Evolutionary conservation across 2,113 vertebrate species (phyloP).

Genomic region (Alouatta palliata): DNA sequence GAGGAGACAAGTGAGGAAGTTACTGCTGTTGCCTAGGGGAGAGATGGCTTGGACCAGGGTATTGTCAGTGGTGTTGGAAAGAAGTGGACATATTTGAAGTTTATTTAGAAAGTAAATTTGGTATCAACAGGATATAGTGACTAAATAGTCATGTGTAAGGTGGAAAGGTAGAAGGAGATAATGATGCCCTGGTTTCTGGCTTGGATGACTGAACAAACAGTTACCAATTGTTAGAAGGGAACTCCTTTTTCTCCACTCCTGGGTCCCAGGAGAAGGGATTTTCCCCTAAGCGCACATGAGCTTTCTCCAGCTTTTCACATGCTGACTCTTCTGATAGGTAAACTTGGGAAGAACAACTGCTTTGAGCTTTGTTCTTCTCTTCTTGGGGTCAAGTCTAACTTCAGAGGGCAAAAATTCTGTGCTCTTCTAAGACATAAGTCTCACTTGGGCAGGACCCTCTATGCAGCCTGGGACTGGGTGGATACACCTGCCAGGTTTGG

Average conservation of each 20-base stretch:
- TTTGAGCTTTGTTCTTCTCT: neutral
- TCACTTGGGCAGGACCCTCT: neutral
- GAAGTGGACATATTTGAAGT: neutral
- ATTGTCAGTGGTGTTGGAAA: neutral
- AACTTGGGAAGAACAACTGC: neutral
- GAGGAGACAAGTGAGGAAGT: neutral
- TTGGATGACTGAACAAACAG: neutral
- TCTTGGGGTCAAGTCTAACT: neutral
- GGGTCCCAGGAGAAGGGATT: neutral
- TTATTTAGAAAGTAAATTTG: neutral
- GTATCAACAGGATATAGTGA: no score
- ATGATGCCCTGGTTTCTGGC: no score
- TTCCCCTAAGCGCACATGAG: neutral
- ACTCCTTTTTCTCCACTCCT: neutral
- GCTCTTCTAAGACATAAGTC: neutral
- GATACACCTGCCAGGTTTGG: neutral
- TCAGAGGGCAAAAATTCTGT: neutral
- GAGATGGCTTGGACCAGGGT: neutral
- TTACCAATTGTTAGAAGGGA: neutral
- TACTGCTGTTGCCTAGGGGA: neutral
- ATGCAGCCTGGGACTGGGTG: neutral
- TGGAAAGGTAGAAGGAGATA: neutral
- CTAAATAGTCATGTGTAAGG: neutral
- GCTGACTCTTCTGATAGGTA: neutral
- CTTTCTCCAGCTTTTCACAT: neutral